Evolutionary conservation across 2,888 invertebrate genomes (phyloP).

Genomic region (Minunthozetes semirufus): DNA sequence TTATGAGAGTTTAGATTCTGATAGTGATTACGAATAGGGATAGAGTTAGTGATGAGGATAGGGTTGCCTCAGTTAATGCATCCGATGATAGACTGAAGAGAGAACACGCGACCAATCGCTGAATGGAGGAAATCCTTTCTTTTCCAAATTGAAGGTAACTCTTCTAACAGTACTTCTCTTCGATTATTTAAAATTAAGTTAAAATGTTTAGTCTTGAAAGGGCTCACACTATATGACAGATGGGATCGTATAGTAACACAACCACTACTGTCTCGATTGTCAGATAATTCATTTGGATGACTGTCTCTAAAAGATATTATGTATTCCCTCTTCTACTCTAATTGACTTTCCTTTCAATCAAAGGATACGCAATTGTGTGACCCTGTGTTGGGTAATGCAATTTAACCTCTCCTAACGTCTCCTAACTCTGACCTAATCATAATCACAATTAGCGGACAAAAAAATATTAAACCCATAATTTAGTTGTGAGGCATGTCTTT

Average conservation of each 20-base stretch:
- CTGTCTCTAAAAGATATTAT: neutral
- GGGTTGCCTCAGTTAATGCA: constrained; percentile 9
- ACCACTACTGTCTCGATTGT: constrained; percentile 5
- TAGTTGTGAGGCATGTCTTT: constrained; percentile 2
- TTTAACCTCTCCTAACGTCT: neutral
- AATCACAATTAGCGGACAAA: constrained; percentile 19
- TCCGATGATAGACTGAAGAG: neutral
- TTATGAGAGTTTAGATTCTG: neutral
- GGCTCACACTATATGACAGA: constrained; percentile 21
- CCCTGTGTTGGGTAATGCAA: neutral
- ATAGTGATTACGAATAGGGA: neutral
- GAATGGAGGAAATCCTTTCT: neutral
- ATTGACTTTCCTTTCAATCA: neutral
- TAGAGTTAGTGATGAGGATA: constrained; percentile 10
- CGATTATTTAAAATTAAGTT: neutral
- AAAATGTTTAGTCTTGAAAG: constrained; percentile 3
- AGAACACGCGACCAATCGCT: neutral
- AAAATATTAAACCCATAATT: constrained; percentile 24
- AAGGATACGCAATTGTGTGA: neutral
- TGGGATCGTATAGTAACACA: neutral
- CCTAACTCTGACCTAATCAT: constrained; percentile 21
- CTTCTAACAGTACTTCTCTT: neutral
- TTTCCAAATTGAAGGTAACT: neutral
- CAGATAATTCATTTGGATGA: constrained; percentile 1
- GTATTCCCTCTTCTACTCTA: neutral